Evolutionary conservation across 2,113 vertebrate genomes (phyloP).

Genomic region (Gnathonemus longibarbis): DNA sequence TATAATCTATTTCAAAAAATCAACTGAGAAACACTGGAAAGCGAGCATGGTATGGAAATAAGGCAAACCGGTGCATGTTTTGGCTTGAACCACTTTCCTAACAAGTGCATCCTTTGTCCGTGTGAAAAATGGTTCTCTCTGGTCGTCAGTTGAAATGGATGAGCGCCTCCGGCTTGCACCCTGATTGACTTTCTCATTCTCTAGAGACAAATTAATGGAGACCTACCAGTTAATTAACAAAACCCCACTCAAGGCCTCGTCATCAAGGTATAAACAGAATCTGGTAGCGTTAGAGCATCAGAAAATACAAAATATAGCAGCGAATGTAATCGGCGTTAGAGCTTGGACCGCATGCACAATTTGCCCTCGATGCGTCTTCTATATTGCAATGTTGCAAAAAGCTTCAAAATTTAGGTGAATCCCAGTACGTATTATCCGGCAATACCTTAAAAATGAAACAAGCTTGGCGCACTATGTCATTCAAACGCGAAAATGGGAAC

Average conservation of each 20-base stretch:
- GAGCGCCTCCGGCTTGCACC: constrained; percentile 58
- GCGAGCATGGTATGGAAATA: not conserved
- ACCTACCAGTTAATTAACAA: constrained; percentile 83
- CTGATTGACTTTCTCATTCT: constrained; percentile 71
- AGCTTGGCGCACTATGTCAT: not conserved
- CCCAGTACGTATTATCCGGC: not conserved
- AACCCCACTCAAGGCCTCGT: constrained; percentile 56
- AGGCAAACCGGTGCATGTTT: not conserved
- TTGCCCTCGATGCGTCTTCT: not conserved
- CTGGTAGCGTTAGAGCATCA: constrained; percentile 26
- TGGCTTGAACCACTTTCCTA: not conserved
- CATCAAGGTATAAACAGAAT: constrained; percentile 34
- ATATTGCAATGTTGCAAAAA: not conserved
- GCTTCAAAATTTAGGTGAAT: not conserved
- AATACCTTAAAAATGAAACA: not conserved
- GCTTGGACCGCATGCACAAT: not conserved
- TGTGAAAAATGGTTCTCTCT: constrained; percentile 35
- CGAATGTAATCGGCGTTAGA: not conserved
- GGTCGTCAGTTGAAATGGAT: constrained; percentile 56
- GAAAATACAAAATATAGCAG: not conserved
- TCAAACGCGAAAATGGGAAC: not conserved
- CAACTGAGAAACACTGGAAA: constrained; percentile 20
- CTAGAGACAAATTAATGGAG: constrained; percentile 81
- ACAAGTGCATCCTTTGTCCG: constrained; percentile 27
- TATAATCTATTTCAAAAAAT: not conserved